Conservation (phyloP, 53 echinoderm and acorn worm species). For the Zoroaster sp. region DNA sequence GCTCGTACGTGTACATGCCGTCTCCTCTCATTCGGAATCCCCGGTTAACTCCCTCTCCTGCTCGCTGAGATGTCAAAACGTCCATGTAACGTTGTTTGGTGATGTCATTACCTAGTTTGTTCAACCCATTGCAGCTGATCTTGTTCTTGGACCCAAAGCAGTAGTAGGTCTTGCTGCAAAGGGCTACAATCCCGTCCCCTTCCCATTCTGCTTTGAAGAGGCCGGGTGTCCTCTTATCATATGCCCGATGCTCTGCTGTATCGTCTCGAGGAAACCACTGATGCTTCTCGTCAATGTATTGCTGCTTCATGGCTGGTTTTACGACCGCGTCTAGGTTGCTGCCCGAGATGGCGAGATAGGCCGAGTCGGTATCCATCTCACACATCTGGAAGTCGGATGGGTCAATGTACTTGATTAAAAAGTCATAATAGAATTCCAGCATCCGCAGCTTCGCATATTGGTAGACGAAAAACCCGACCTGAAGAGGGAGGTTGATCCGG, state of each 20-base stretch:
- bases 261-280: conserved; percentile 46
- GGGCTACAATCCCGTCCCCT: conserved; percentile 13
- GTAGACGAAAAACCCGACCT: conserved; percentile 46
- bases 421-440: no score
- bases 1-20: no score
- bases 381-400: conserved; percentile 49
- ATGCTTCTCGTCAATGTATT: conserved; percentile 31
- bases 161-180: no score
- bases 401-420: conserved; percentile 10
- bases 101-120: no score
- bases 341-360: conserved; percentile 44
- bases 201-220: conserved; percentile 46
- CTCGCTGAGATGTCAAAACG: no score
- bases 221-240: conserved; percentile 48
- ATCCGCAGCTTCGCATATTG: no score
- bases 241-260: background rate
- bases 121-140: no score
- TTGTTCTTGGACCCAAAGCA: no score
- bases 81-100: no score
- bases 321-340: conserved; percentile 25
- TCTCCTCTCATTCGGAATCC: no score
- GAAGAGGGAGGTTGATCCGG: conserved; percentile 30
- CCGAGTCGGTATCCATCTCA: conserved; percentile 66
- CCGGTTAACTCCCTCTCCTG: no score
- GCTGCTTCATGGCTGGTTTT: conserved; percentile 1